These are phyloP conservation scores for Aradophagus sp. DNA, from an alignment of 1,140 invertebrate genomes.

Conservation along the genomic window DNA sequence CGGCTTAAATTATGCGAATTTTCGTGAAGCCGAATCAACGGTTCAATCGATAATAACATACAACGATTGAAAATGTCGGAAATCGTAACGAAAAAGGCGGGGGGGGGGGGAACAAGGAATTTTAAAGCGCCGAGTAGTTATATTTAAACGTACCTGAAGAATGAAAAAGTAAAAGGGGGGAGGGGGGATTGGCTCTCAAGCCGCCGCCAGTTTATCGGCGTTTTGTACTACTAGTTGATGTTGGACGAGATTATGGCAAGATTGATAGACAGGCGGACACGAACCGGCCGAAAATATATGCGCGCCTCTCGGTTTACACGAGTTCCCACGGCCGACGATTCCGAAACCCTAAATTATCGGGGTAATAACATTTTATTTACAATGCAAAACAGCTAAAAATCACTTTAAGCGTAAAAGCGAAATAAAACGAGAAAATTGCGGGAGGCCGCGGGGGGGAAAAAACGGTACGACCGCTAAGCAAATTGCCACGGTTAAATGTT, in stretches of 20 bases:
- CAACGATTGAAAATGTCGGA: constrained; percentile 28
- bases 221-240: constrained; percentile 53
- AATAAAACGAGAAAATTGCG: neutral
- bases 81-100: constrained; percentile 21
- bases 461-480: too few species aligned
- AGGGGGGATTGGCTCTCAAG: constrained; percentile 46
- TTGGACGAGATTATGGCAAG: constrained; percentile 52
- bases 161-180: constrained; percentile 18
- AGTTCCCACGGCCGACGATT: constrained; percentile 28
- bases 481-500: constrained; percentile 15
- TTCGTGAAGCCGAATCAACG: neutral
- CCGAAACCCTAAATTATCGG: constrained; percentile 50
- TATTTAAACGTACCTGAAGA: constrained; percentile 39
- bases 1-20: constrained; percentile 1
- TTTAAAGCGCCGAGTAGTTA: too few species aligned
- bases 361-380: constrained; percentile 55
- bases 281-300: constrained; percentile 51
- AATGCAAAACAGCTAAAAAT: constrained; percentile 47
- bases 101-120: too few species aligned
- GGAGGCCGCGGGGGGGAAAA: too few species aligned
- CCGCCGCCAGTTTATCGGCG: constrained; percentile 48
- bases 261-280: constrained; percentile 56
- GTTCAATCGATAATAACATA: too few species aligned
- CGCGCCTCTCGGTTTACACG: constrained; percentile 42
- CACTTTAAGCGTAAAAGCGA: constrained; percentile 31